Evolutionary conservation across 2,113 vertebrate genomes (phyloP).

Genomic region (Chaetorhynchus papuensis): DNA sequence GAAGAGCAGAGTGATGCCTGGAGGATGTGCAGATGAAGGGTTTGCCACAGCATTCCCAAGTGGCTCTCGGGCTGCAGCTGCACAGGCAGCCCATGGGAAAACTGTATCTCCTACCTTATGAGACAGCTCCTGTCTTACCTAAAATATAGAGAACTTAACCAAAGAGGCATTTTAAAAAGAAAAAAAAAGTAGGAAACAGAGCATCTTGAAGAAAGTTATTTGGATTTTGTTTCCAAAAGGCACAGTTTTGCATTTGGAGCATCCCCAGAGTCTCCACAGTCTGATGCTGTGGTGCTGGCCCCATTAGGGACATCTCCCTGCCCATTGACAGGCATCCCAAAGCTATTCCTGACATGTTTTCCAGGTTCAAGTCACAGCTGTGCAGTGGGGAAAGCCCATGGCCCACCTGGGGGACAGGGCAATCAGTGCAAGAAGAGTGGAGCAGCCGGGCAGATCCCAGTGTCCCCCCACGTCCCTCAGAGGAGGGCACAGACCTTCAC

Average conservation of each 20-base stretch:
- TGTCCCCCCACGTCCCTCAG: rapidly evolving
- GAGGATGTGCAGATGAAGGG: background rate
- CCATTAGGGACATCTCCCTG: background rate
- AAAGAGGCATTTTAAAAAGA: background rate
- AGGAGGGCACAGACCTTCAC: background rate
- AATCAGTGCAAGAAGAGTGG: background rate
- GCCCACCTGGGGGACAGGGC: rapidly evolving
- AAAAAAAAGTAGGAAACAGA: background rate
- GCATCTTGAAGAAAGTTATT: background rate
- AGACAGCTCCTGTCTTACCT: background rate
- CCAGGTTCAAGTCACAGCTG: background rate
- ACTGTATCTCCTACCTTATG: background rate
- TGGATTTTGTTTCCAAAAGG: background rate
- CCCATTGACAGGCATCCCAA: background rate
- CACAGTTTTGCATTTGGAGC: background rate
- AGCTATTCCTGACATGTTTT: background rate
- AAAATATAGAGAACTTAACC: background rate
- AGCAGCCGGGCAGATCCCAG: background rate
- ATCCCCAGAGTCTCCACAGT: background rate
- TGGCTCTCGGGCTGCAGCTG: background rate
- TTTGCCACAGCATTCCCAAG: background rate
- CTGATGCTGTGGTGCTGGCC: background rate
- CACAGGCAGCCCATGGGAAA: background rate
- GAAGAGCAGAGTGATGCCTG: background rate
- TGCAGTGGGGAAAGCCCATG: background rate